phyloP scores from a whole-genome alignment of 1,140 invertebrate species.

The Papilio machaon region DNA sequence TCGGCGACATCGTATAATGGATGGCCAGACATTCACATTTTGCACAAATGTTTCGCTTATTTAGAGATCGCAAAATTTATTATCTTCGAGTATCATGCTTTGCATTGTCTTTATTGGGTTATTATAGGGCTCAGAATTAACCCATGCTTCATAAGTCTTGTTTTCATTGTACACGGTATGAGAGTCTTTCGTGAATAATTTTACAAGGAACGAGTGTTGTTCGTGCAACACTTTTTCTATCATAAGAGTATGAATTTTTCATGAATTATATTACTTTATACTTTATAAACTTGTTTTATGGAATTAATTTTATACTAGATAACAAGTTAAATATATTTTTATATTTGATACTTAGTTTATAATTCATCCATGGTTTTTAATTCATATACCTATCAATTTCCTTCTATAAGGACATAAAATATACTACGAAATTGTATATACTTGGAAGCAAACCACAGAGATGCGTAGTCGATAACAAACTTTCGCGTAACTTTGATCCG shows the following conservation, averaged over 20 bases:
- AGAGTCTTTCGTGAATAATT: constrained; percentile 14
- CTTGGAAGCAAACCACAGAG: neutral
- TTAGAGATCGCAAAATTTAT: constrained; percentile 68
- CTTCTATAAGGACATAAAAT: neutral
- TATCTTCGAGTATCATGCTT: constrained; percentile 52
- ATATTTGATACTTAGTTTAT: neutral
- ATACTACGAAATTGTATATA: neutral
- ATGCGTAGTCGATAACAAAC: neutral
- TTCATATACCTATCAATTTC: too few relatives aligned
- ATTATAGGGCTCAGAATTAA: constrained; percentile 47
- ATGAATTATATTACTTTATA: constrained; percentile 27
- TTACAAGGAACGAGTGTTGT: constrained; percentile 20
- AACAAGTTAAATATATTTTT: neutral
- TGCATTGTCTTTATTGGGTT: constrained; percentile 58
- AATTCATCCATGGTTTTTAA: neutral
- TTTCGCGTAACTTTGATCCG: neutral
- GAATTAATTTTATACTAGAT: constrained; percentile 48
- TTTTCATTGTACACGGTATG: neutral
- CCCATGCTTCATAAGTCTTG: constrained; percentile 11
- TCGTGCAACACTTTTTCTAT: constrained; percentile 16
- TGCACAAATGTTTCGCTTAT: constrained; percentile 71
- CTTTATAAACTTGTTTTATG: constrained; percentile 70
- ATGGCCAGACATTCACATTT: constrained; percentile 62
- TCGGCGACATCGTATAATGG: constrained; percentile 63
- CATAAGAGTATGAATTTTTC: constrained; percentile 17